Evolutionary conservation across 2,888 invertebrate genomes (phyloP).

Genomic region (Zaprionus obscuricornis): DNA sequence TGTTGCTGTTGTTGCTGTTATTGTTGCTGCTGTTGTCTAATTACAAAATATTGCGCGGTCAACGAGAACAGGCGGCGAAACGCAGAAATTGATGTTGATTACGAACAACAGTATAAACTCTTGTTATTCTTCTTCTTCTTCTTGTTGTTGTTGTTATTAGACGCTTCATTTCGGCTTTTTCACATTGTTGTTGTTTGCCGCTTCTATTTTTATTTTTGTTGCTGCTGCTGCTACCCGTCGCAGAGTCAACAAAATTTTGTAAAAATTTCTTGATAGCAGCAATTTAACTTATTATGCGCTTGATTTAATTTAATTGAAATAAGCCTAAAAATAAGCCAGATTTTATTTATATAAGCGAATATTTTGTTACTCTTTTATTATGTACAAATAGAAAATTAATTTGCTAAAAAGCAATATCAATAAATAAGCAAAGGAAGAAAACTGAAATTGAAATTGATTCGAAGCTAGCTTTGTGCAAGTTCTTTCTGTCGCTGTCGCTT

Average conservation of each 20-base stretch:
- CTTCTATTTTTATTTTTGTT: too few species aligned
- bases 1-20: too few species aligned
- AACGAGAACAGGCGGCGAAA: conserved; percentile 30
- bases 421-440: neutral
- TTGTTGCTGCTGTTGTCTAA: too few species aligned
- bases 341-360: too few species aligned
- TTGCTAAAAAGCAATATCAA: too few species aligned
- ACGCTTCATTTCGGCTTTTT: conserved; percentile 4
- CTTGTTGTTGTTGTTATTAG: neutral
- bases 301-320: conserved; percentile 28
- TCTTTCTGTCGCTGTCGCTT: conserved; percentile 58
- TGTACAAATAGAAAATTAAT: too few species aligned
- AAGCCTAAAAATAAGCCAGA: too few species aligned
- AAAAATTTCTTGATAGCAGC: neutral
- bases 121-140: neutral
- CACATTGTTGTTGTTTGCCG: neutral
- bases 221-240: neutral
- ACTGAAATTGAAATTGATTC: conserved; percentile 16
- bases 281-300: conserved; percentile 16
- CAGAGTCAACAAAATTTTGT: conserved; percentile 25
- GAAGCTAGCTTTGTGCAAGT: too few species aligned
- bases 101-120: conserved; percentile 12
- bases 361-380: too few species aligned
- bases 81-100: conserved; percentile 63
- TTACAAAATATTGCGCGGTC: conserved; percentile 58